A percentile compares a stretch with the other conserved stretches of the same genome.
phyloP scores from a whole-genome alignment of 2,113 vertebrate species.

The Cyanocitta stelleri region DNA sequence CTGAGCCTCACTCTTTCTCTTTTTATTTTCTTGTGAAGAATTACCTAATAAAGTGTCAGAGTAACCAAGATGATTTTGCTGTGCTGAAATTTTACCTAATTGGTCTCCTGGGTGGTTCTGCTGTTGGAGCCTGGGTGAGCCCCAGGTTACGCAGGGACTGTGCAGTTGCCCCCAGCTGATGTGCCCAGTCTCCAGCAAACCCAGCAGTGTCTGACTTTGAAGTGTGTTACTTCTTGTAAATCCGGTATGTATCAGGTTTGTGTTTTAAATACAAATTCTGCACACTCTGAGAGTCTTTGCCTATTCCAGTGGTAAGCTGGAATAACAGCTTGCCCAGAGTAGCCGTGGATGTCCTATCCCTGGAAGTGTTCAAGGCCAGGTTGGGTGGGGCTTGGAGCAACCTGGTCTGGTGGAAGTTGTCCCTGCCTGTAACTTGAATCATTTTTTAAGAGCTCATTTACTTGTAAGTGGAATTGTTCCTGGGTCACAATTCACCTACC shows the following conservation, averaged over 20 bases:
- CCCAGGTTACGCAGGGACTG: accelerated
- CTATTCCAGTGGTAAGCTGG: neutral
- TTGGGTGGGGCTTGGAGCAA: neutral
- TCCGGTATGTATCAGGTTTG: neutral
- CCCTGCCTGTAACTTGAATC: neutral
- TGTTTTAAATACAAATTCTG: neutral
- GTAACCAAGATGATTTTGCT: neutral
- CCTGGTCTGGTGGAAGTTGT: neutral
- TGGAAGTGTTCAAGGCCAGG: neutral
- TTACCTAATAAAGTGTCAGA: neutral
- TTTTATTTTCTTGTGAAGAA: neutral
- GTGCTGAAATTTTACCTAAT: neutral
- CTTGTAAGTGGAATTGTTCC: neutral
- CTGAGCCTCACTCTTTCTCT: neutral
- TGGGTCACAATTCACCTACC: neutral
- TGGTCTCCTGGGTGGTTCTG: neutral
- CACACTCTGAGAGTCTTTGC: neutral
- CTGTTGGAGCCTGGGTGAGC: neutral
- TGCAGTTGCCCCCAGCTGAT: accelerated
- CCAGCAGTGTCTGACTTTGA: neutral
- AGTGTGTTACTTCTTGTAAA: neutral
- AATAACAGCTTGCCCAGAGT: neutral
- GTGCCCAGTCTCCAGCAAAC: neutral
- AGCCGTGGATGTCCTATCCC: neutral
- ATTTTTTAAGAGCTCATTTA: neutral